phyloP scores from a whole-genome alignment of 2,888 invertebrate genomes.

The Limnephilus lunatus region DNA sequence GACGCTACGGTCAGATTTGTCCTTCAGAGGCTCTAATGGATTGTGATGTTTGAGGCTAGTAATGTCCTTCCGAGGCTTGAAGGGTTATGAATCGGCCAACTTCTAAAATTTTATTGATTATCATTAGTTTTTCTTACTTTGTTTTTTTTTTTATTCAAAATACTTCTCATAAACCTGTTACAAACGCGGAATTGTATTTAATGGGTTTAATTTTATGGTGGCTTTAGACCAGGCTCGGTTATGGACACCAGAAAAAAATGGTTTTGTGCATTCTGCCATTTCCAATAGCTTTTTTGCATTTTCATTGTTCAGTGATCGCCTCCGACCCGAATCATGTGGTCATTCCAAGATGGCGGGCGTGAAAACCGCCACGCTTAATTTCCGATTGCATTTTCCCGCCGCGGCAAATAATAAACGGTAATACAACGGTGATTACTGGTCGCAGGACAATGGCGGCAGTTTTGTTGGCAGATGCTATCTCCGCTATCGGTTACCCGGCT shows the following conservation, averaged over 20 bases:
- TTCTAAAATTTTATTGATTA: too few relatives aligned
- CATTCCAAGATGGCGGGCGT: constrained; percentile 12
- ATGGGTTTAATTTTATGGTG: too few relatives aligned
- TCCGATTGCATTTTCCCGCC: constrained; percentile 30
- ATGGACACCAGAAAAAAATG: neutral
- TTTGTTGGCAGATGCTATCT: constrained; percentile 34
- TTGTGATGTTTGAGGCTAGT: too few relatives aligned
- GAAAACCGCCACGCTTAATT: constrained; percentile 12
- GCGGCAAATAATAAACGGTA: constrained; percentile 32
- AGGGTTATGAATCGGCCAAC: too few relatives aligned
- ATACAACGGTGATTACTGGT: constrained; percentile 6
- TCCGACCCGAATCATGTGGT: neutral
- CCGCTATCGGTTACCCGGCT: constrained; percentile 10
- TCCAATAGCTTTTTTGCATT: neutral
- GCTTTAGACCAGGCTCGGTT: neutral
- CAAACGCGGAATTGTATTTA: too few relatives aligned
- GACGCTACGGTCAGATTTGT: too few relatives aligned
- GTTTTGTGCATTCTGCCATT: neutral
- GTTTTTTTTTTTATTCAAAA: too few relatives aligned
- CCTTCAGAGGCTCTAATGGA: too few relatives aligned
- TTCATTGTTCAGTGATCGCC: neutral
- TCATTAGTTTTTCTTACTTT: too few relatives aligned
- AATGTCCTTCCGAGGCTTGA: too few relatives aligned
- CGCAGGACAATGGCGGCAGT: constrained; percentile 25
- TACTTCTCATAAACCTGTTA: too few relatives aligned